Evolutionary conservation across 2,113 vertebrate species (phyloP).

Genomic region (Xenopus laevis): DNA sequence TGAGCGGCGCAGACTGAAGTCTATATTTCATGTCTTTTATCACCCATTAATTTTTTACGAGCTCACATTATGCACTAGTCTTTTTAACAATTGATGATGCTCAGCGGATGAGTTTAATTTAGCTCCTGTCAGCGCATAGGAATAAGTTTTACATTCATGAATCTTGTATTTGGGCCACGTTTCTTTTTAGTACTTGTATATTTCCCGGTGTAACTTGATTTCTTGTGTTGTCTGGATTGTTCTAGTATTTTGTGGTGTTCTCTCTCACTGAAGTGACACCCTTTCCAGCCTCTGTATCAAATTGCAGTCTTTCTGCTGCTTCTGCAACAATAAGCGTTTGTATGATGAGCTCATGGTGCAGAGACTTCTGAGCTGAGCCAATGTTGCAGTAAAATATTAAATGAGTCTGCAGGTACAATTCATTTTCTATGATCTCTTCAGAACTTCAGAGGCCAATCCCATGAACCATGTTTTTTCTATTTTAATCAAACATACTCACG

Average conservation of each 20-base stretch:
- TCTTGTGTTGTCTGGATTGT: neutral
- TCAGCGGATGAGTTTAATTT: neutral
- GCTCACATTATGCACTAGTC: neutral
- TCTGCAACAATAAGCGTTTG: neutral
- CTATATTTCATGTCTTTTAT: neutral
- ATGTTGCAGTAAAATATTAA: neutral
- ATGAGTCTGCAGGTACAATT: neutral
- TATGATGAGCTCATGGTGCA: constrained; percentile 1
- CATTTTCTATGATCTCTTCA: neutral
- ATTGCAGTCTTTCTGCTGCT: neutral
- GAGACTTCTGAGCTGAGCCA: neutral
- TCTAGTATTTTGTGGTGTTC: neutral
- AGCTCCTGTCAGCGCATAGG: neutral
- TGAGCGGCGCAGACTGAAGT: neutral
- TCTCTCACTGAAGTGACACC: neutral
- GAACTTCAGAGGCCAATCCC: neutral
- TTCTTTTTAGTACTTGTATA: neutral
- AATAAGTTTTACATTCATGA: neutral
- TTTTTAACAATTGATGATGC: neutral
- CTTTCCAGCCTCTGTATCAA: neutral
- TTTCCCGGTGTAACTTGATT: neutral
- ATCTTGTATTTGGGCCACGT: neutral
- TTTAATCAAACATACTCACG: no score
- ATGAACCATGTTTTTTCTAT: no score
- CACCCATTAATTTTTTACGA: neutral